Conservation (phyloP, 2,113 vertebrate genomes). For the Buteo buteo region DNA sequence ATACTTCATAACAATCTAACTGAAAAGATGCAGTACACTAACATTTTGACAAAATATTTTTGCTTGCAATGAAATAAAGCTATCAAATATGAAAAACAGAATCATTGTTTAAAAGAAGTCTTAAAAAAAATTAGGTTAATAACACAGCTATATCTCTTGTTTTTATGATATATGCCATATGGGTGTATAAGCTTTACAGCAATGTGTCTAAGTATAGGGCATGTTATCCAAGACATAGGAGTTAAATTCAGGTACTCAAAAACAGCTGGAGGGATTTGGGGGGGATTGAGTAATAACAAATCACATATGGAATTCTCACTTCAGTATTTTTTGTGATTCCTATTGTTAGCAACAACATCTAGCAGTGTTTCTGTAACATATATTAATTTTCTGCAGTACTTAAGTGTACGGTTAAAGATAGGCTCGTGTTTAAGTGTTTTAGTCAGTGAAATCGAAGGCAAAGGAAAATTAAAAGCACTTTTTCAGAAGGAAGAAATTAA, state of each 20-base stretch:
- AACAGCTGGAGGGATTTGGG: not conserved
- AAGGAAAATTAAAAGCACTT: not conserved
- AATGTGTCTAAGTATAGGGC: not conserved
- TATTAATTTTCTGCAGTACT: not conserved
- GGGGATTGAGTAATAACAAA: not conserved
- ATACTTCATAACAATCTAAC: not conserved
- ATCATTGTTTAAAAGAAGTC: not conserved
- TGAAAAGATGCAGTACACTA: not conserved
- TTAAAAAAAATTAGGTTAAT: not conserved
- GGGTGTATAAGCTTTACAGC: not conserved
- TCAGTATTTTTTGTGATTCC: not conserved
- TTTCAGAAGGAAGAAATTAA: not conserved
- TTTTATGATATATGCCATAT: not conserved
- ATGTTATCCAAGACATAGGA: not conserved
- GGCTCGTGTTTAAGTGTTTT: not conserved
- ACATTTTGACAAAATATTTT: not conserved
- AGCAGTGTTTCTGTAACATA: not conserved
- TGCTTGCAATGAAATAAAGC: not conserved
- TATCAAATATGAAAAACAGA: not conserved
- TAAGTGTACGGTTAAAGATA: not conserved
- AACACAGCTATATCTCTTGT: not conserved
- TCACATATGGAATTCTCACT: not conserved
- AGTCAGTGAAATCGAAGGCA: not conserved
- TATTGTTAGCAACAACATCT: not conserved
- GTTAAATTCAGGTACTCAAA: not conserved